Conservation (phyloP, 1,140 invertebrate genomes). For the Bombus superbus region DNA sequence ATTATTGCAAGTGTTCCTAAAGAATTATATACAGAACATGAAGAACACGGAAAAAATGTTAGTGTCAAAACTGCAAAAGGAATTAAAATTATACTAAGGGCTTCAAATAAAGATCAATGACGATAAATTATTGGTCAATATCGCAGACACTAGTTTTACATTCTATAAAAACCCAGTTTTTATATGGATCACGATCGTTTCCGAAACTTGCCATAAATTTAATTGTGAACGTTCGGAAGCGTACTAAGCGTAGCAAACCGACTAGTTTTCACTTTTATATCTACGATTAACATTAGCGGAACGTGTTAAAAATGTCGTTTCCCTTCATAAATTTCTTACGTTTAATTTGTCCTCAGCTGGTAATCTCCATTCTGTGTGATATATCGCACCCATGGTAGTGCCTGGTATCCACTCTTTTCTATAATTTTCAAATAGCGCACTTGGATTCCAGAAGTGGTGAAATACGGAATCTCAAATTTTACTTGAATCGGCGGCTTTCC, state of each 20-base stretch:
- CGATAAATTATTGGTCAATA: not conserved
- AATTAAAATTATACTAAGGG: constrained; percentile 10
- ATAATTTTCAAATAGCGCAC: constrained; percentile 99
- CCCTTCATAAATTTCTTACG: not conserved
- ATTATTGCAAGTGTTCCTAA: constrained; percentile 5
- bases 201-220: not conserved
- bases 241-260: constrained; percentile 27
- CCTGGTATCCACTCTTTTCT: constrained; percentile 99
- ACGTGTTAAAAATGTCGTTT: constrained; percentile 16
- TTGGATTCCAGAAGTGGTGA: constrained; percentile 99
- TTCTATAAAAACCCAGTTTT: not conserved
- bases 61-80: constrained; percentile 1
- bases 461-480: constrained; percentile 99
- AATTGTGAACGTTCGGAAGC: not conserved
- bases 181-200: not conserved
- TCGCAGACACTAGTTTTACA: not conserved
- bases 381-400: constrained; percentile 99
- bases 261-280: constrained; percentile 26
- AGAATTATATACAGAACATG: not conserved
- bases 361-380: constrained; percentile 99
- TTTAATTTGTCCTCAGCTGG: constrained; percentile 96
- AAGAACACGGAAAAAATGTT: not conserved
- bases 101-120: not conserved
- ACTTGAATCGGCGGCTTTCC: constrained; percentile 99
- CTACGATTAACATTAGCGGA: not conserved